Conservation (phyloP, 2,888 invertebrate species). For the Trileptium ribeirensis region DNA sequence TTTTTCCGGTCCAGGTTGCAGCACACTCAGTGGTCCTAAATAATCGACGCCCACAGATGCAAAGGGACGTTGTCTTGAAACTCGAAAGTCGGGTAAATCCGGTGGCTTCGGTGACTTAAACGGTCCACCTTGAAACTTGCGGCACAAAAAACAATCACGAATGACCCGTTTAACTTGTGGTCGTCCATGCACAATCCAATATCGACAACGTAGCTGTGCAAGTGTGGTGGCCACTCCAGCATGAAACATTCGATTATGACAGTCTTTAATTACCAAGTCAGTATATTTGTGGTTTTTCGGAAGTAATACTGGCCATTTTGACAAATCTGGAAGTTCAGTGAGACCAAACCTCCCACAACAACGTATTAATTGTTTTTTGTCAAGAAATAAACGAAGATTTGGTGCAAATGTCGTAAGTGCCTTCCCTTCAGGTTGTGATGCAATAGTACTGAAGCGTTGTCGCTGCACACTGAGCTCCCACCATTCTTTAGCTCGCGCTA, state of each 20-base stretch:
- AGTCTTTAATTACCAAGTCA: neutral
- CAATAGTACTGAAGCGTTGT: no score
- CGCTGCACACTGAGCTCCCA: neutral
- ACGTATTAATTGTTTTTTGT: neutral
- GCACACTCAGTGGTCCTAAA: slow-evolving; percentile 48
- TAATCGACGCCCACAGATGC: slow-evolving; percentile 47
- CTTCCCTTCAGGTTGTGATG: no score
- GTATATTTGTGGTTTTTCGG: neutral
- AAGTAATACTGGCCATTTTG: neutral
- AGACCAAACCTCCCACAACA: neutral
- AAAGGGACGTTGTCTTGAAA: neutral
- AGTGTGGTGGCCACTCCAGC: neutral
- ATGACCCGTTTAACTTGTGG: neutral
- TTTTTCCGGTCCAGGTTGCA: slow-evolving; percentile 34
- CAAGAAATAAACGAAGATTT: neutral
- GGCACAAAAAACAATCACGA: neutral
- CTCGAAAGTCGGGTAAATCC: neutral
- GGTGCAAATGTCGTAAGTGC: no score
- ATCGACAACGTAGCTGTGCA: neutral
- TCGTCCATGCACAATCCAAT: neutral
- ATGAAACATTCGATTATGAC: neutral
- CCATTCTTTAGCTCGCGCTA: no score
- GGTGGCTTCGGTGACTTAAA: neutral
- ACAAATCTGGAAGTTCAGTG: neutral
- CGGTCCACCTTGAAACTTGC: neutral